Percentiles rank a stretch among this genome's conserved stretches.
Evolutionary conservation across 2,113 vertebrate species (phyloP).

Genomic region (Sander vitreus): DNA sequence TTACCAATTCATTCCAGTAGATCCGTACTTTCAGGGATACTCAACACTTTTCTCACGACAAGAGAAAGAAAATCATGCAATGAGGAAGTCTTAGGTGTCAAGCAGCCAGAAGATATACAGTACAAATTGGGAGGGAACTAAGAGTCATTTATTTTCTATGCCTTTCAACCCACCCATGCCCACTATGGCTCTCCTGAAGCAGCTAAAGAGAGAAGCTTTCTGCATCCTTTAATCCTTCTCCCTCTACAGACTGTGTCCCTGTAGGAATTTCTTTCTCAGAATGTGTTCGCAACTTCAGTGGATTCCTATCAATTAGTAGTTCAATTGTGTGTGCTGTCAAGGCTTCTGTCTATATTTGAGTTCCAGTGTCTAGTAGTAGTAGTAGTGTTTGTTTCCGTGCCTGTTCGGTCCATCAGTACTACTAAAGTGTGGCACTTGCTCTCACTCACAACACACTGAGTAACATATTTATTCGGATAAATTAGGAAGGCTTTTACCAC

Average conservation of each 20-base stretch:
- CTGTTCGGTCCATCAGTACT: slow-evolving; percentile 17
- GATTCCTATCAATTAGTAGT: slow-evolving; percentile 58
- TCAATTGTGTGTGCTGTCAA: slow-evolving; percentile 14
- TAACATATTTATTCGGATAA: slow-evolving; percentile 75
- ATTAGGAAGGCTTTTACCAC: slow-evolving; percentile 83
- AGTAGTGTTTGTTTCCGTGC: slow-evolving; percentile 3
- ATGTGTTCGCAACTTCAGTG: slow-evolving; percentile 40
- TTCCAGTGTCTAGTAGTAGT: slow-evolving; percentile 4
- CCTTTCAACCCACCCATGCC: slow-evolving; percentile 29
- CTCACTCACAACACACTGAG: slow-evolving; percentile 44
- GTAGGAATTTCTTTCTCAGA: slow-evolving; percentile 30
- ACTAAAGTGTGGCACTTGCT: slow-evolving; percentile 33
- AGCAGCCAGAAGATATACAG: slow-evolving; percentile 11
- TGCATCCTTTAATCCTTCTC: slow-evolving; percentile 37
- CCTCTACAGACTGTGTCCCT: slow-evolving; percentile 28
- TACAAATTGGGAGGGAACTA: slow-evolving; percentile 13
- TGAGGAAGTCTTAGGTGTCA: slow-evolving; percentile 9
- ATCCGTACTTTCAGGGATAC: not conserved
- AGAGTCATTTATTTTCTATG: slow-evolving; percentile 34
- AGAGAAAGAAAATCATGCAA: not conserved
- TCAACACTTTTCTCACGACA: not conserved
- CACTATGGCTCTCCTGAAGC: slow-evolving; percentile 32
- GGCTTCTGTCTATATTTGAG: slow-evolving; percentile 7
- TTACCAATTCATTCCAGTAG: not conserved
- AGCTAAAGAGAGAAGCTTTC: slow-evolving; percentile 42